Evolutionary conservation across 1,140 invertebrate species (phyloP), one percentile per base, ranked within the genome.

Genomic region (Panulirus ornatus): DNA sequence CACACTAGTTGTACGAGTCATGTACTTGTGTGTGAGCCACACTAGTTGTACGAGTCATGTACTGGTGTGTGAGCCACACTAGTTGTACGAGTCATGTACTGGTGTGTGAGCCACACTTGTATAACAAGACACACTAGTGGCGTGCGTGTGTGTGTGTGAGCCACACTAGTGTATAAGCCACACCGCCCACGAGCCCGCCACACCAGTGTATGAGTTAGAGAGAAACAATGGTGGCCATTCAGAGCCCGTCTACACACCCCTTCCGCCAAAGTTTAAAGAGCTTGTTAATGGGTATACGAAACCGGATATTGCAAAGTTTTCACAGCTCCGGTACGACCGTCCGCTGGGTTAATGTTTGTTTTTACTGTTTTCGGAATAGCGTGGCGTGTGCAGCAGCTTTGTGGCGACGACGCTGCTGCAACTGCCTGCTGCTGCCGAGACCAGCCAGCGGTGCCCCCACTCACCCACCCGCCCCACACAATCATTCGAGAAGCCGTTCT

Each of bases 301-400:
- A 83, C 78, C 66, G 88, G 88, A 89, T 89, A 89, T 83, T 75
- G 63, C 88, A 40, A 89, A 89, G 88, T 89, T 89, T 89, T 83
- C 51, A 42, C 66, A 84, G 70, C 66, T 63, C 36, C 54, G 51
- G 54, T 40, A 84, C 66, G 70, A 38, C 42, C 36, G n/a, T 78
- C 71, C 44, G 58, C 51, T 44, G 42, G 58, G 2, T 58, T 76
- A 78, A 87, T 87, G 85, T 79, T 87, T 66, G 85, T 87, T 78
- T 87, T 78, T 71, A 73, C 73, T 40, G 84, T 87, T 58, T 78
- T 87, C 22, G 85, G 47, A 66, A 51, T 66, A 51, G 75, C n/a
- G 85, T 40, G n/a, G 58, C 51, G 36, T 38, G 22, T 38, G n/a
- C 40, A 27, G 51, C 51, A 27, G 51, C 51, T 58, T 66, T 66